Percentiles rank a stretch among this genome's conserved stretches.
These are phyloP conservation scores for Pseudorectes ferrugineus DNA, from an alignment of 2,113 vertebrate genomes.

Conservation along the genomic window DNA sequence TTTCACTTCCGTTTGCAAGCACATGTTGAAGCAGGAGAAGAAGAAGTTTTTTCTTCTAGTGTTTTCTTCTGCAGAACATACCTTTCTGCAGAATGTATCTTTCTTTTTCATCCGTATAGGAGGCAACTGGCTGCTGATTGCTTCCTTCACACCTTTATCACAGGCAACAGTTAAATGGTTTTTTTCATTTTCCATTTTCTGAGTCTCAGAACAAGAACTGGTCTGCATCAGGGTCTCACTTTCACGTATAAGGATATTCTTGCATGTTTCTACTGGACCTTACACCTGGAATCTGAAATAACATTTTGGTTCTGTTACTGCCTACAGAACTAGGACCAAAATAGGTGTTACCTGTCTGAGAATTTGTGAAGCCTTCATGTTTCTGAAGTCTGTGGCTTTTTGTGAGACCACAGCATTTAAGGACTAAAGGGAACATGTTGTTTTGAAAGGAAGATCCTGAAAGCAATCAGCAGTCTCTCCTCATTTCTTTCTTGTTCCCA, in stretches of 20 bases:
- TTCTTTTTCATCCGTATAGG: neutral
- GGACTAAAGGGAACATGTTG: constrained; percentile 11
- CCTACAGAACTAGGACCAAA: neutral
- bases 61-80: neutral
- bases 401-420: neutral
- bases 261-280: neutral
- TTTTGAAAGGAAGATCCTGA: constrained; percentile 21
- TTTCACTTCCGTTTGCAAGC: neutral
- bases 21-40: neutral
- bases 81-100: neutral
- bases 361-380: neutral
- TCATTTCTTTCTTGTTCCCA: neutral
- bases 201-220: neutral
- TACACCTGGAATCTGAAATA: neutral
- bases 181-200: neutral
- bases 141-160: neutral
- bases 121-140: neutral
- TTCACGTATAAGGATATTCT: neutral
- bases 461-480: neutral
- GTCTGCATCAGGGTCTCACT: neutral
- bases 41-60: neutral
- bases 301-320: neutral
- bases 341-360: neutral
- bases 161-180: neutral
- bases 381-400: neutral